A percentile compares a stretch with the other conserved stretches of the same genome.
Evolutionary conservation across 2,888 invertebrate genomes (phyloP).

Genomic region (Nemoura dubitans): DNA sequence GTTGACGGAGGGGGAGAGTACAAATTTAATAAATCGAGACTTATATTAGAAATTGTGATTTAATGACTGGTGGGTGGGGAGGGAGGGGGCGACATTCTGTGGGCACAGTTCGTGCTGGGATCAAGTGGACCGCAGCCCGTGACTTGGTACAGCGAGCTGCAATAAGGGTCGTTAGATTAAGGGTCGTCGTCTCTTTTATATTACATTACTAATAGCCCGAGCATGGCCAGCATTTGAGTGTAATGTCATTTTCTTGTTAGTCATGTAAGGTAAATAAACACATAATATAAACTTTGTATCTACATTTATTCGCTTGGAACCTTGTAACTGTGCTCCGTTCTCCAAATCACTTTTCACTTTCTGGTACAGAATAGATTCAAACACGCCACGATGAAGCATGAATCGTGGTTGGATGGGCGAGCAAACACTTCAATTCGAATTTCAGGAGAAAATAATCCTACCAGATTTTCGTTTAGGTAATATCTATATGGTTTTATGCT

Average conservation of each 20-base stretch:
- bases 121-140: neutral
- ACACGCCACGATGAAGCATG: too few species aligned
- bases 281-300: neutral
- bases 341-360: too few species aligned
- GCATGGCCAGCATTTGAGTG: slow-evolving; percentile 3
- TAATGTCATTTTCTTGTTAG: slow-evolving; percentile 1
- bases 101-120: neutral
- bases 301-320: too few species aligned
- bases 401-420: too few species aligned
- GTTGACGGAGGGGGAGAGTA: neutral
- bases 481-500: too few species aligned
- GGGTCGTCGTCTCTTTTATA: neutral
- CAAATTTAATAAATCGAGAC: too few species aligned
- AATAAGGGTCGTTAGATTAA: neutral
- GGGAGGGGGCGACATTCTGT: neutral
- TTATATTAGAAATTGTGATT: neutral
- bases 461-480: too few species aligned
- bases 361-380: too few species aligned
- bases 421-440: too few species aligned
- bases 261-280: neutral
- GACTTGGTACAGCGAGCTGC: neutral
- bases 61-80: neutral
- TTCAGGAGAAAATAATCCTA: too few species aligned
- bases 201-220: neutral
- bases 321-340: too few species aligned